phyloP scores from a whole-genome alignment of 2,888 invertebrate genomes.

The Catocala sponsa region DNA sequence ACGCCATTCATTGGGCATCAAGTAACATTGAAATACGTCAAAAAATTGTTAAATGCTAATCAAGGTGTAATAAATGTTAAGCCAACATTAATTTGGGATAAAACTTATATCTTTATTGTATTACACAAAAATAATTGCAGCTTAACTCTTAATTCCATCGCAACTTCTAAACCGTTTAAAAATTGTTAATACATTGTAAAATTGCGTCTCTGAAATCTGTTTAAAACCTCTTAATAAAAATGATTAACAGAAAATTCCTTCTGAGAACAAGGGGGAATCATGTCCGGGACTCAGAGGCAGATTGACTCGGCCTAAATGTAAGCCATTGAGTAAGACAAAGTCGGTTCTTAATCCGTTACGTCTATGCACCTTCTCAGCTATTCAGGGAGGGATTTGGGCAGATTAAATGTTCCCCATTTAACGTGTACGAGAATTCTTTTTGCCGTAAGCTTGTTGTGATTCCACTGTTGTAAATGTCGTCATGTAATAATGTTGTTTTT shows the following conservation, averaged over 20 bases:
- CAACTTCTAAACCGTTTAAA: no score
- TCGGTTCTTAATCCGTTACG: constrained; percentile 66
- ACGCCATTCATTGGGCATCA: no score
- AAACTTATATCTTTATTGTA: no score
- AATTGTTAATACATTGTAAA: not conserved
- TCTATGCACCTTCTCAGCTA: constrained; percentile 67
- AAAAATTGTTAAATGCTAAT: no score
- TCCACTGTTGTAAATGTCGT: constrained; percentile 35
- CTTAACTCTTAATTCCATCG: not conserved
- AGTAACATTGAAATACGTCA: no score
- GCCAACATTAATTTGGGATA: no score
- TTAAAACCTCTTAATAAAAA: constrained; percentile 35
- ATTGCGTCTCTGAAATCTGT: not conserved
- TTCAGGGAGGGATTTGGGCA: constrained; percentile 70
- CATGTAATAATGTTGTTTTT: constrained; percentile 37
- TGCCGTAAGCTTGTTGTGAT: constrained; percentile 49
- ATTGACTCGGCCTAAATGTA: constrained; percentile 66
- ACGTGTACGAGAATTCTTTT: constrained; percentile 53
- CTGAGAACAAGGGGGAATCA: constrained; percentile 48
- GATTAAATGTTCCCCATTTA: constrained; percentile 67
- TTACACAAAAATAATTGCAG: no score
- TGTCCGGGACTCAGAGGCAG: constrained; percentile 46
- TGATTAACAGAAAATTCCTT: constrained; percentile 44
- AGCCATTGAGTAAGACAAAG: constrained; percentile 77
- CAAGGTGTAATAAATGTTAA: no score